Percentiles rank a stretch among this genome's conserved stretches.
Evolutionary conservation across 1,140 invertebrate species (phyloP).

Genomic region (Heliconius himera): DNA sequence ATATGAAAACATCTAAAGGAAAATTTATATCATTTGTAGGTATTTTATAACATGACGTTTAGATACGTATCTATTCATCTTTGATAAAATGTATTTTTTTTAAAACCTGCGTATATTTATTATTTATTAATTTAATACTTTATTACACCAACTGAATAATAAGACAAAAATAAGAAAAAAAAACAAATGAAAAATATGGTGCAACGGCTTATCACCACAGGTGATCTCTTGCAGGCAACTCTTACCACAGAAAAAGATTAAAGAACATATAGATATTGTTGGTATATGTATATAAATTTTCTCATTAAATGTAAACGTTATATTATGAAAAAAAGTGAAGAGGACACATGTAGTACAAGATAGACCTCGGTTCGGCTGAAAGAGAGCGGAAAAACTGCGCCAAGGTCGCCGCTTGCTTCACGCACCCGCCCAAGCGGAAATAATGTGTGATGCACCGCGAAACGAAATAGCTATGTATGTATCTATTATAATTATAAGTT

Average conservation of each 20-base stretch:
- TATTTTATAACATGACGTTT: slow-evolving; percentile 1
- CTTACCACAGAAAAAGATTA: too few species aligned
- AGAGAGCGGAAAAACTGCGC: slow-evolving; percentile 78
- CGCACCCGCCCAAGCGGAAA: slow-evolving; percentile 69
- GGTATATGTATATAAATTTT: not conserved
- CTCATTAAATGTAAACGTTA: not conserved
- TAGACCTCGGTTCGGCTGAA: slow-evolving; percentile 67
- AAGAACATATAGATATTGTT: not conserved
- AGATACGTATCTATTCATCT: not conserved
- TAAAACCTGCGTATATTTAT: not conserved
- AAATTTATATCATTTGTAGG: slow-evolving; percentile 35
- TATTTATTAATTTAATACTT: not conserved
- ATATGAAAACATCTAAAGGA: slow-evolving; percentile 32
- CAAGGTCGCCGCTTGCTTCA: slow-evolving; percentile 75
- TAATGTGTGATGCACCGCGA: slow-evolving; percentile 32
- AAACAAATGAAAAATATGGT: too few species aligned
- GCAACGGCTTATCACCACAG: too few species aligned
- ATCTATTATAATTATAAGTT: slow-evolving; percentile 26
- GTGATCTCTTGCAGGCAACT: too few species aligned
- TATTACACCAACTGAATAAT: too few species aligned
- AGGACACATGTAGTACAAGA: slow-evolving; percentile 58
- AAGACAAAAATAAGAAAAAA: too few species aligned
- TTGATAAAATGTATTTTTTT: slow-evolving; percentile 17
- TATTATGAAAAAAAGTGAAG: slow-evolving; percentile 47
- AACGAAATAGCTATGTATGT: slow-evolving; percentile 26